These are phyloP conservation scores for Nematopogon swammerdamellus DNA, from an alignment of 2,888 invertebrate genomes.

Conservation along the genomic window DNA sequence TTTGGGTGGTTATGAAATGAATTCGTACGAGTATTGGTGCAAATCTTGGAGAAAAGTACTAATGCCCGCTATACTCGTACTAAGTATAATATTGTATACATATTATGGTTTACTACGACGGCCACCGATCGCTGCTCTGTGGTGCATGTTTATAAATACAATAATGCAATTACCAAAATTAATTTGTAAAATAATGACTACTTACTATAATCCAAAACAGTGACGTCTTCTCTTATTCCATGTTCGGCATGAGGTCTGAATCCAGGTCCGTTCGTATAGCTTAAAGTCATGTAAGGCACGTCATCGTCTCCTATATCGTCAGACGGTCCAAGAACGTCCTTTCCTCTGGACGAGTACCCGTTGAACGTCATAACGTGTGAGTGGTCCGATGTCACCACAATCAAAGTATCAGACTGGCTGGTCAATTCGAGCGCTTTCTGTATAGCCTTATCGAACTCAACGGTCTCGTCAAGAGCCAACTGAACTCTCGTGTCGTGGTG, in stretches of 20 bases:
- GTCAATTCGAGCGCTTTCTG: constrained; percentile 48
- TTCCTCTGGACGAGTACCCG: constrained; percentile 63
- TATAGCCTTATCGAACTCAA: constrained; percentile 62
- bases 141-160: no score
- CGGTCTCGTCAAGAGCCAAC: constrained; percentile 64
- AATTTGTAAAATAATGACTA: no score
- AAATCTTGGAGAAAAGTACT: no score
- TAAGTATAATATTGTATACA: no score
- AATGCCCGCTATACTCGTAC: no score
- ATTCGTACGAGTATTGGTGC: no score
- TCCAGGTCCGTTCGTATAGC: constrained; percentile 64
- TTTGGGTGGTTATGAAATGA: no score
- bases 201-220: constrained; percentile 9
- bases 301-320: constrained; percentile 40
- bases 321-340: constrained; percentile 32
- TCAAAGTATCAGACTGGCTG: constrained; percentile 63
- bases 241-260: constrained; percentile 26
- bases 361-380: constrained; percentile 67
- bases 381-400: constrained; percentile 77
- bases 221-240: constrained; percentile 44
- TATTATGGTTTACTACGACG: no score
- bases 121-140: no score
- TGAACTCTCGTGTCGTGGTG: constrained; percentile 60
- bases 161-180: no score
- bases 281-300: constrained; percentile 57